These are phyloP conservation scores for Dolichopus griseipennis DNA, from an alignment of 2,888 invertebrate species.

Conservation along the genomic window DNA sequence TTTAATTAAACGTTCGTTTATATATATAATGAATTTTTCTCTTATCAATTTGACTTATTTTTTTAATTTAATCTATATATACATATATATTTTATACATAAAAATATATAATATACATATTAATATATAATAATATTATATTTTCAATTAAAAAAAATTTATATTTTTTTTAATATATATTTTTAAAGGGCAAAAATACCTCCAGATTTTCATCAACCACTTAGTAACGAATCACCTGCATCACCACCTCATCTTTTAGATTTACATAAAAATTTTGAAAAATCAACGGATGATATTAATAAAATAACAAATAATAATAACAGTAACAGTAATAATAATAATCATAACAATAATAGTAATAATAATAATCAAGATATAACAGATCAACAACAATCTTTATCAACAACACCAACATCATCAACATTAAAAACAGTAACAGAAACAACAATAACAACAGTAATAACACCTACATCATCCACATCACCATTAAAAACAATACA, in stretches of 20 bases:
- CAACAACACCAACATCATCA: slow-evolving; percentile 10
- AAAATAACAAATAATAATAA: background rate
- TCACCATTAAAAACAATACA: background rate
- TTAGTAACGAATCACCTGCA: slow-evolving; percentile 19
- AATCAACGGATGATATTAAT: background rate
- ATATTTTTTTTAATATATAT: background rate
- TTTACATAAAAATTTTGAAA: background rate
- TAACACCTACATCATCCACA: background rate
- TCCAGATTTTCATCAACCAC: slow-evolving; percentile 51
- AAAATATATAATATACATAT: no score
- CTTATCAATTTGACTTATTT: no score
- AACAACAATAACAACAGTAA: background rate
- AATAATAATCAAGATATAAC: background rate
- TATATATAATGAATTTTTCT: no score
- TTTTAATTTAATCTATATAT: no score
- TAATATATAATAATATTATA: no score
- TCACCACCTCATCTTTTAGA: slow-evolving; percentile 11
- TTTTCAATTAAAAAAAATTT: background rate
- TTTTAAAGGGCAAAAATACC: slow-evolving; percentile 59
- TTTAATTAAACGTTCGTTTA: no score
- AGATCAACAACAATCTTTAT: background rate
- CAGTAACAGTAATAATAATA: background rate
- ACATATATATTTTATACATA: no score
- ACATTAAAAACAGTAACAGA: background rate
- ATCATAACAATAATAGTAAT: background rate